Evolutionary conservation across 2,888 invertebrate species (phyloP).

Genomic region (Aproaerema taeniolella): DNA sequence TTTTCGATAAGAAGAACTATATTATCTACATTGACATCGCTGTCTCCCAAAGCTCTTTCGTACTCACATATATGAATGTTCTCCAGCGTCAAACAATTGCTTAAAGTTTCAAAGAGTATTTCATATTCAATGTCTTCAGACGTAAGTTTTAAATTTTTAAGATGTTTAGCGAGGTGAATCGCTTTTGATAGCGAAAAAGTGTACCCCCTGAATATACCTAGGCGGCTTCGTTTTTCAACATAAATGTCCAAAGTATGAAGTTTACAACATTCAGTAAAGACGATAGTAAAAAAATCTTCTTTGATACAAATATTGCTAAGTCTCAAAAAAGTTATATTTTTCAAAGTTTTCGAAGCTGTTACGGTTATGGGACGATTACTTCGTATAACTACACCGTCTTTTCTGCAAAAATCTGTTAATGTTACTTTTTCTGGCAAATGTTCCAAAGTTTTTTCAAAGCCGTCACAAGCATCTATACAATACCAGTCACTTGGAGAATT

Average conservation of each 20-base stretch:
- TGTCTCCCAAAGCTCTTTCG: constrained; percentile 24
- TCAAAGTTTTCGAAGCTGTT: constrained; percentile 22
- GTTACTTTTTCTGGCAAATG: constrained; percentile 33
- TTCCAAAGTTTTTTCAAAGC: constrained; percentile 27
- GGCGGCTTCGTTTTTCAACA: constrained; percentile 25
- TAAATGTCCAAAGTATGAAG: constrained; percentile 35
- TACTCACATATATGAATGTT: constrained; percentile 40
- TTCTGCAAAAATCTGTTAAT: constrained; percentile 35
- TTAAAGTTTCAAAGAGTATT: constrained; percentile 29
- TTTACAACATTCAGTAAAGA: constrained; percentile 30
- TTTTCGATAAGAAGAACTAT: constrained; percentile 27
- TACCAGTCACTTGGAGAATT: constrained; percentile 33
- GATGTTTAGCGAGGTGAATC: constrained; percentile 25
- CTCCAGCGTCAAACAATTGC: constrained; percentile 30
- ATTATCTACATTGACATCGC: constrained; percentile 17
- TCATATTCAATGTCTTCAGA: constrained; percentile 36
- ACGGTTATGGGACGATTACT: constrained; percentile 27
- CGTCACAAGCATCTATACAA: constrained; percentile 35
- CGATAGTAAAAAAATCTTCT: constrained; percentile 28
- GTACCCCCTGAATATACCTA: constrained; percentile 23
- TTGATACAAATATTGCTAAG: constrained; percentile 32
- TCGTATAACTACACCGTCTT: constrained; percentile 25
- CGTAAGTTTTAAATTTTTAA: constrained; percentile 36
- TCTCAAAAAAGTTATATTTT: constrained; percentile 31
- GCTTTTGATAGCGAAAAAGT: constrained; percentile 25